These are phyloP conservation scores for Stegodyphus mimosarum DNA, from an alignment of 1,140 invertebrate genomes.

Conservation along the genomic window DNA sequence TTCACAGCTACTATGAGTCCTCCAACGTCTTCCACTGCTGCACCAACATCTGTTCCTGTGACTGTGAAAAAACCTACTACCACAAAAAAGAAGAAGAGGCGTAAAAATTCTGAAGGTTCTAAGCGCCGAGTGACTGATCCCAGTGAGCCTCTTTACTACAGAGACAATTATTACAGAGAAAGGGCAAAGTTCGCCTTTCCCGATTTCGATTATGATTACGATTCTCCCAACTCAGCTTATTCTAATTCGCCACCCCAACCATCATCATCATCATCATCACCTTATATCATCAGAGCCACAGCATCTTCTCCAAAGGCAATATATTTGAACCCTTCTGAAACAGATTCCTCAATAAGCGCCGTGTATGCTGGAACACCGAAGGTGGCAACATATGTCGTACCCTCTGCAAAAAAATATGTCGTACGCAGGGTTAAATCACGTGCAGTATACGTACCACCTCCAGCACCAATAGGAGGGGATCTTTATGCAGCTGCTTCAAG, in stretches of 20 bases:
- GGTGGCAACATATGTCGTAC: slow-evolving; percentile 44
- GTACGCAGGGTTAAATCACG: slow-evolving; percentile 36
- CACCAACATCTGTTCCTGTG: slow-evolving; percentile 26
- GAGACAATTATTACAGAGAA: not conserved
- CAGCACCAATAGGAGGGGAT: not conserved
- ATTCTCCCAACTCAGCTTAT: not conserved
- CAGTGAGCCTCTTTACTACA: not conserved
- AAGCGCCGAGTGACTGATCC: not conserved
- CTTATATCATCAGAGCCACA: slow-evolving; percentile 7
- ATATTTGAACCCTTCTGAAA: not conserved
- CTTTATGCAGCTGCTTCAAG: not conserved
- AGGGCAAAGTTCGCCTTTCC: not conserved
- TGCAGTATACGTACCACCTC: slow-evolving; percentile 20
- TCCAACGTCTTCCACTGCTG: not conserved
- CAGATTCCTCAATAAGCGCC: not conserved
- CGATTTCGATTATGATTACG: slow-evolving; percentile 55
- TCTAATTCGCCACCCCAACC: not conserved
- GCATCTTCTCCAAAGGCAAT: not conserved
- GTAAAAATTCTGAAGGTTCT: not conserved
- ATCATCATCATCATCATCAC: not conserved
- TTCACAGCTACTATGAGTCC: slow-evolving; percentile 10
- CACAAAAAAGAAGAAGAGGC: not conserved
- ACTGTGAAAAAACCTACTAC: not conserved
- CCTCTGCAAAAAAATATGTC: slow-evolving; percentile 32
- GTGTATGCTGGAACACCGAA: slow-evolving; percentile 35